Percentiles rank a stretch among this genome's conserved stretches.
These are phyloP conservation scores for Peromyscus leucopus DNA, from an alignment of 2,113 vertebrate species.

Conservation along the genomic window DNA sequence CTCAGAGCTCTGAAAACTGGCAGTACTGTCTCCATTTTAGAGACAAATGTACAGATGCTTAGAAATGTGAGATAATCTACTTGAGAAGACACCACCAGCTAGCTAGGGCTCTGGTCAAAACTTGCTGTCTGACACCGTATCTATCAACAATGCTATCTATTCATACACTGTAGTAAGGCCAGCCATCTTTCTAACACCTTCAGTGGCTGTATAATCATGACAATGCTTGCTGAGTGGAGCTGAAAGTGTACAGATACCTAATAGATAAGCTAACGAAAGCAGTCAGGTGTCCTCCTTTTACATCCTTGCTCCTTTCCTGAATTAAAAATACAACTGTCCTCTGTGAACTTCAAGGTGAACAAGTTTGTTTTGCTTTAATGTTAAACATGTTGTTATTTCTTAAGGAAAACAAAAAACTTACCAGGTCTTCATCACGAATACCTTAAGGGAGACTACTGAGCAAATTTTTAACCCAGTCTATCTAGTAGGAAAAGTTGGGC, in stretches of 20 bases:
- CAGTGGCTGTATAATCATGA: background rate
- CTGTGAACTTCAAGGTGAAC: background rate
- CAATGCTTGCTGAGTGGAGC: background rate
- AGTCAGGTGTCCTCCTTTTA: background rate
- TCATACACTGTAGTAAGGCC: background rate
- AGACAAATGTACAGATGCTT: background rate
- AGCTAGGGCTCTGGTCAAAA: background rate
- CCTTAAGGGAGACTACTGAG: background rate
- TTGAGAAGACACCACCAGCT: background rate
- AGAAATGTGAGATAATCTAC: background rate
- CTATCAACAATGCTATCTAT: background rate
- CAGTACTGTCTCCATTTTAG: background rate
- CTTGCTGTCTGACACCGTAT: background rate
- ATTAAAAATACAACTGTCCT: background rate
- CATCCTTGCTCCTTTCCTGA: background rate
- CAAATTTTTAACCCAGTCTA: slow-evolving; percentile 7
- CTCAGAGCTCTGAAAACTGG: background rate
- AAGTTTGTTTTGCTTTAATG: slow-evolving; percentile 10
- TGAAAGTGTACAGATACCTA: background rate
- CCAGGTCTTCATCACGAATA: background rate
- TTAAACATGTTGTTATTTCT: background rate
- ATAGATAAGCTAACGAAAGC: background rate
- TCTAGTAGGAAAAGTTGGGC: slow-evolving; percentile 1
- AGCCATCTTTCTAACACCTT: background rate
- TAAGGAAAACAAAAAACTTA: background rate